A percentile compares a stretch with the other conserved stretches of the same genome.
These are phyloP conservation scores for Alauda arvensis DNA, from an alignment of 2,797 vertebrate species.

Conservation along the genomic window DNA sequence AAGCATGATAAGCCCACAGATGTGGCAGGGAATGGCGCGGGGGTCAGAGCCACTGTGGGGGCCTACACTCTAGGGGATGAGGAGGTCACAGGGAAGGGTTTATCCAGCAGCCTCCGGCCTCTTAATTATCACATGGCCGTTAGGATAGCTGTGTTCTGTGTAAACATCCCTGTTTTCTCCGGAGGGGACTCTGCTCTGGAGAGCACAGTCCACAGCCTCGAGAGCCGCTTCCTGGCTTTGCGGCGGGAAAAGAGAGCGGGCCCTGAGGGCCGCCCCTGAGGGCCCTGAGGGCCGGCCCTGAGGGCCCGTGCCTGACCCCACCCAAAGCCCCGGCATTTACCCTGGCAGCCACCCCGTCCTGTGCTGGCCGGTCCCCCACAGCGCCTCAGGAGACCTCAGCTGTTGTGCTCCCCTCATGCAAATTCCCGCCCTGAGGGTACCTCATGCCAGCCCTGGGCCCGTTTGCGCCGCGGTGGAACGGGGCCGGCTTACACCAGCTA, in stretches of 20 bases:
- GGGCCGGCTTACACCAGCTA: neutral
- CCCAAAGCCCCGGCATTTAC: neutral
- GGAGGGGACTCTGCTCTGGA: neutral
- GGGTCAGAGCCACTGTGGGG: conserved; percentile 31
- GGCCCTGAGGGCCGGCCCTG: neutral
- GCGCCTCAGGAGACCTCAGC: neutral
- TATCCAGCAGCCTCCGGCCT: neutral
- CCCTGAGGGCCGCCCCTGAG: no score
- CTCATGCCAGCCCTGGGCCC: neutral
- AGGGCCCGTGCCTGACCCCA: no score
- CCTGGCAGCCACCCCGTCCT: neutral
- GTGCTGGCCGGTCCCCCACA: neutral
- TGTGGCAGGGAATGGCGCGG: conserved; percentile 42
- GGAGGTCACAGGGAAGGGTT: neutral
- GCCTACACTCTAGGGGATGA: neutral
- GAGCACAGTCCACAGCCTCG: neutral
- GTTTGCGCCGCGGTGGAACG: neutral
- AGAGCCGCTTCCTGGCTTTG: neutral
- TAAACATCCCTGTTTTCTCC: conserved; percentile 28
- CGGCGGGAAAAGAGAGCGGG: no score
- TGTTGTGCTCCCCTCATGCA: neutral
- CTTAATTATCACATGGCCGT: neutral
- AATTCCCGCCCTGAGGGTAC: neutral
- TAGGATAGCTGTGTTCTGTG: neutral
- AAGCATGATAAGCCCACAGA: conserved; percentile 67